Evolutionary conservation across 2,797 vertebrate species (phyloP).

Genomic region (Pseudochirops cupreus): DNA sequence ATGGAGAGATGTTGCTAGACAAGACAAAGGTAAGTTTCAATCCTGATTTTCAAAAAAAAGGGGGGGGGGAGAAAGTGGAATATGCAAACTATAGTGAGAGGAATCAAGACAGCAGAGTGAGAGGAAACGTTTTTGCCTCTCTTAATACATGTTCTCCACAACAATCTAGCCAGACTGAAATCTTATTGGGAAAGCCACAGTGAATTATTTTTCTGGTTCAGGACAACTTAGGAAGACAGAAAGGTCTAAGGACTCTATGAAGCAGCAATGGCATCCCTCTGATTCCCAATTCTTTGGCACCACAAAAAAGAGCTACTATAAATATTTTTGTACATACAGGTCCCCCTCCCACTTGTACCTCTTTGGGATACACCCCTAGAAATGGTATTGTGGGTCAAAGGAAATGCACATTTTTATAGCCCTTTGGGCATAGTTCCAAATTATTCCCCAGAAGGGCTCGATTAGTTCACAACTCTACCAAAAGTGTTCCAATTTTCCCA

Average conservation of each 20-base stretch:
- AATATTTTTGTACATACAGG: too few relatives aligned
- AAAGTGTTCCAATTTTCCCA: too few relatives aligned
- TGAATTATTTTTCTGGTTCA: background rate
- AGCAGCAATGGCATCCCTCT: background rate
- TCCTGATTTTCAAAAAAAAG: background rate
- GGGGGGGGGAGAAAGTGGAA: background rate
- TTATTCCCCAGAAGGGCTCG: too few relatives aligned
- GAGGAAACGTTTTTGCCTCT: background rate
- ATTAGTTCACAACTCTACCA: too few relatives aligned
- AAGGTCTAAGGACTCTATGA: background rate
- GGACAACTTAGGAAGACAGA: background rate
- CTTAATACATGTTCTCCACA: background rate
- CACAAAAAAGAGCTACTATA: too few relatives aligned
- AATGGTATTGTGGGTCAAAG: too few relatives aligned
- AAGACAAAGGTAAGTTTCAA: background rate
- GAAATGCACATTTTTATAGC: too few relatives aligned
- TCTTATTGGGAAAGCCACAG: background rate
- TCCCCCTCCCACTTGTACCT: too few relatives aligned
- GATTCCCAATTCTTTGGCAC: too few relatives aligned
- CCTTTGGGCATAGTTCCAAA: too few relatives aligned
- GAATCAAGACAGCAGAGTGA: background rate
- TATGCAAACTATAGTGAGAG: background rate
- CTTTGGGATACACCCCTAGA: too few relatives aligned
- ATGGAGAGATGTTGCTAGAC: background rate
- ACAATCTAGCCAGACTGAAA: background rate